Evolutionary conservation across 2,888 invertebrate species (phyloP), one percentile per base, ranked within the genome.

Genomic region (Pammene aurita): DNA sequence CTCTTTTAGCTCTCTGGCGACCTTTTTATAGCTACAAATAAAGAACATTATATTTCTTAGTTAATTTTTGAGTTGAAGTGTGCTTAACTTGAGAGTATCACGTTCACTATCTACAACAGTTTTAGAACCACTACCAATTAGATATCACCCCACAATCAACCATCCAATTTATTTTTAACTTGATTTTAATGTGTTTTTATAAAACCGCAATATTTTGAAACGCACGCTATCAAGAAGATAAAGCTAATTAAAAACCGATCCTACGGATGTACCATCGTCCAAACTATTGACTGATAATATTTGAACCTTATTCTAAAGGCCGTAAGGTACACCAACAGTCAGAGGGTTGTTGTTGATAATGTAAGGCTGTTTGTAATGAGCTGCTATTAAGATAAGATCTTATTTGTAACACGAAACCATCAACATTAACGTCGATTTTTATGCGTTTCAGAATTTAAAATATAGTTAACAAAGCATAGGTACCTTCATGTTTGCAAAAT

Each of bases 301-400:
- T 26, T 48, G 16, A 38, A 38, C 38, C 38, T 38, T 38, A 38
- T 38, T 38, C 1, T 9, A 7, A 7, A 38, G 9, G 38, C 7
- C 2, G 0, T 38, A 38, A 38, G 38, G 38, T 38, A 9, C 38
- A 38, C 38, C 9, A 38, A 9, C 6, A 38, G 9, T 38, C 38
- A 38, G 26, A 26, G 7, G 2, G 38, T 38, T 38, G 7, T 9
- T 38, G 38, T 2, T n/a, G 38, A 44, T 56, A 61, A 60, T 50
- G 50, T 61, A 61, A 58, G 44, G 44, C 34, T 60, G 18, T 46
- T 54, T 7, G 26, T 61, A 67, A 61, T 54, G 60, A 55, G 41
- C 50, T 14, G 5, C 52, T 11, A 42, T 63, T 63, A 50, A 66
- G 66, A 66, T 67, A 67, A 10, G 42, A 35, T 60, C 60, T 34